Base-by-base conservation (phyloP, 2,113 vertebrate species). In the Tachysurus vachellii region DNA sequence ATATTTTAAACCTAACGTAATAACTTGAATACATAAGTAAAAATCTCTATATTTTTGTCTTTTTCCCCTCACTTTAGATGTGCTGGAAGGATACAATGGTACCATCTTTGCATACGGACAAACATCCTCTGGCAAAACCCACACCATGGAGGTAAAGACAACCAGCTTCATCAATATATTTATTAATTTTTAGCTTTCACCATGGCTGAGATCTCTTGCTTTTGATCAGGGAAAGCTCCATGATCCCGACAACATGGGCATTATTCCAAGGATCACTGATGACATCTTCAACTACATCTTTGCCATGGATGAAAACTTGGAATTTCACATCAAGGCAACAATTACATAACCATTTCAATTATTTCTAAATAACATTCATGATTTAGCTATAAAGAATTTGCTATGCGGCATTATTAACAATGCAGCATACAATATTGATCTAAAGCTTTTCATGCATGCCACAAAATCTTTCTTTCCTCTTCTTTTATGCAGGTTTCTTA, bases 201-300 rank as follows among this genome's bases (percentile, higher is more conserved):
- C 81, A 82, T 36, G 64, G 83, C 85, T 71, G 61, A 75, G 47
- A 0, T 85, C 82, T 64, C n/a, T 85, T 68, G 31, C 14, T 70
- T 82, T 75, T 80, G 16, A 61, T 1, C 86, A 99, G 97, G 97
- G 97, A 13, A 97, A 96, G 84, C 96, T 99, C 80, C 97, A 99
- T 1, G 96, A 99, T 91, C 92, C 96, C 4, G 95, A 98, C 81
- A 94, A 95, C 87, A 98, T 98, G 97, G 97, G 97, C 82, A 97
- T 99, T 93, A 99, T 99, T 88, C 97, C 97, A 0, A 95, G 97
- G 76, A 99, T 99, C 5, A 96, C 97, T 56, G 96, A 96, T 68
- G 97, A 99, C 91, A 98, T 98, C 92, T 99, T 99, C 88, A 97
- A 97, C 91, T 97, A 99, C 88, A 99, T 99, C 93, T 98, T 98